Percentiles rank a stretch among this genome's conserved stretches.
Evolutionary conservation across 2,888 invertebrate genomes (phyloP).

Genomic region (Metopia argyrocephala): DNA sequence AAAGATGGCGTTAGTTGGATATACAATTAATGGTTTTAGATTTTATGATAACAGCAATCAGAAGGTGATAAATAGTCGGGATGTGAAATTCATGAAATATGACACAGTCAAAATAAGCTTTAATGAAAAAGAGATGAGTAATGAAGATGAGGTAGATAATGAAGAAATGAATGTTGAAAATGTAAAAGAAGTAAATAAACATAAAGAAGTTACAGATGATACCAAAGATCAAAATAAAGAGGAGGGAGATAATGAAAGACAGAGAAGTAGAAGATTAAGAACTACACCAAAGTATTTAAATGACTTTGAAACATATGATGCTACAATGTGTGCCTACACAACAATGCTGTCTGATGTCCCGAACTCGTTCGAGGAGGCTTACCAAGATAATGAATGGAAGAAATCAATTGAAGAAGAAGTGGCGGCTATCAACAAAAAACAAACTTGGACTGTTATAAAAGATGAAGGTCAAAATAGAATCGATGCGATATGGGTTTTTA

Average conservation of each 20-base stretch:
- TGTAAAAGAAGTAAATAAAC: neutral
- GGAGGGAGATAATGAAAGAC: neutral
- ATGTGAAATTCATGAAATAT: conserved; percentile 31
- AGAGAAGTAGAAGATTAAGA: neutral
- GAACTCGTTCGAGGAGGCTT: conserved; percentile 23
- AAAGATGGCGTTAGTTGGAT: neutral
- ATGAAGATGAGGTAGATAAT: neutral
- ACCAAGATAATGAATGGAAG: neutral
- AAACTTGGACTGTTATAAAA: neutral
- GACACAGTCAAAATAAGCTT: conserved; percentile 1
- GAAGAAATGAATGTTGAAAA: neutral
- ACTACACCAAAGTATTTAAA: conserved; percentile 15
- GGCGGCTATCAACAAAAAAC: neutral
- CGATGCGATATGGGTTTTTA: conserved; percentile 25
- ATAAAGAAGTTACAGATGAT: neutral
- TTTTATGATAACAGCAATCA: conserved; percentile 26
- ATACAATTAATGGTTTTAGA: conserved; percentile 22
- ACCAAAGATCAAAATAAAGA: neutral
- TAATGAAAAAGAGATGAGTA: neutral
- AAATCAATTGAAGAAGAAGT: neutral
- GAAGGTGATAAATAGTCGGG: conserved; percentile 30
- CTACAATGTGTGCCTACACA: conserved; percentile 12
- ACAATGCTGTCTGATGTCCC: conserved; percentile 12
- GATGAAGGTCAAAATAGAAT: conserved; percentile 1
- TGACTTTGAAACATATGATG: conserved; percentile 12